Evolutionary conservation across 1,140 invertebrate species (phyloP), one percentile per base, ranked within the genome.

Genomic region (Drusus annulatus): DNA sequence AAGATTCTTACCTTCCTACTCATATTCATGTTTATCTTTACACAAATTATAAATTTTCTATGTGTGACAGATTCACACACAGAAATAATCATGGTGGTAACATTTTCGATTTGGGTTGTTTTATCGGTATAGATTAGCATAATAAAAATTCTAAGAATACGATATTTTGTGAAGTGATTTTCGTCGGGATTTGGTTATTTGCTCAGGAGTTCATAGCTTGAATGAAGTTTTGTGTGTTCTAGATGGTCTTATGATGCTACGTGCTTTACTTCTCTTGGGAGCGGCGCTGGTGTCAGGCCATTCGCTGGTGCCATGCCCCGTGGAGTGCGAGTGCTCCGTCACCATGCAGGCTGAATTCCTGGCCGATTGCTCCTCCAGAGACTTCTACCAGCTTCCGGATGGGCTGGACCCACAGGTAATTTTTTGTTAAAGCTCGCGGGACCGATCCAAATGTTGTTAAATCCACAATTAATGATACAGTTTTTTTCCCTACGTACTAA

Each of bases 331-430:
- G 19, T 89, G 87, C 78, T 81, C 81, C 28, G 87, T 87, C 86
- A 80, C 85, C 17, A 82, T 85, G 36, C 84, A 85, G 31, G 85
- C 84, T 16, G 83, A 85, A 50, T 83, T 86, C 31, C 60, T 76
- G 17, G 86, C 84, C 0, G 85, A 88, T 69, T 92, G 91, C 84
- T 88, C 90, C 2, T 79, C 86, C n/a, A 81, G 85, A 16, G 88
- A 85, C 1, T 86, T 92, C 0, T 85, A 71, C 13, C 85, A 87
- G 5, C 84, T 90, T 63, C 90, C 91, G 13, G 84, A 86, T 25
- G 86, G 85, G 6, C 78, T 89, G 0, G 84, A 88, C 77, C 85
- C 85, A 77, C 84, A 89, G 78, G 91, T 91, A 85, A 85, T 3
- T 5, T 54, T 19, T 5, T 52, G 15, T 10, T 16, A 36, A 50